Percentiles rank a stretch among this genome's conserved stretches.
phyloP scores from a whole-genome alignment of 2,797 vertebrate species.

The Tapirus indicus region DNA sequence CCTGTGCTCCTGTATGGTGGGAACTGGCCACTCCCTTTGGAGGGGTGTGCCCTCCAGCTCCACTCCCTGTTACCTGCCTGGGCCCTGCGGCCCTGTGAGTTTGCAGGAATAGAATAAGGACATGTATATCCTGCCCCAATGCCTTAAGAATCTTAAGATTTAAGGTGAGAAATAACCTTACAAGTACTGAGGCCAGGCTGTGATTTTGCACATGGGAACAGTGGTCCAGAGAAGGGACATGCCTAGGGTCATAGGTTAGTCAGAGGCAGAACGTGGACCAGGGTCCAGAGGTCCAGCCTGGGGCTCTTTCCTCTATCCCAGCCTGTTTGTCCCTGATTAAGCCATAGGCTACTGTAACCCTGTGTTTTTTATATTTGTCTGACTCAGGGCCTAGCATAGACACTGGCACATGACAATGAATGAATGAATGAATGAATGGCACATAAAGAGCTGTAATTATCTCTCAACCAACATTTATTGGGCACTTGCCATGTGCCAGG shows the following conservation, averaged over 20 bases:
- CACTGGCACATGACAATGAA: neutral
- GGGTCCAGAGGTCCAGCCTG: neutral
- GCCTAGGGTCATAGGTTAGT: neutral
- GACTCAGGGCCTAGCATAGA: neutral
- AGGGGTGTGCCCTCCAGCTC: neutral
- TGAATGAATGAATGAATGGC: neutral
- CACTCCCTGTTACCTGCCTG: neutral
- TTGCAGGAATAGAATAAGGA: neutral
- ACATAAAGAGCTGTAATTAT: neutral
- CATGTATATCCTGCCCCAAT: neutral
- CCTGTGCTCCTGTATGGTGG: neutral
- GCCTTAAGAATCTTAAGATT: neutral
- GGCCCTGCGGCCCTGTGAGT: neutral
- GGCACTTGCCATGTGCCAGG: neutral
- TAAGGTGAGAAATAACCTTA: neutral
- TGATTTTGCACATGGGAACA: neutral
- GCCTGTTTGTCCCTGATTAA: neutral
- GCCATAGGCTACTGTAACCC: neutral
- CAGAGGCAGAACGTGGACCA: neutral
- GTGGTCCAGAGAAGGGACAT: neutral
- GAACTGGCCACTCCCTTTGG: neutral
- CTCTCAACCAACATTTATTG: neutral
- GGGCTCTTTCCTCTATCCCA: neutral
- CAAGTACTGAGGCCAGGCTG: neutral
- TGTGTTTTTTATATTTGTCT: neutral